These are phyloP conservation scores for Eolophus roseicapilla DNA, from an alignment of 2,113 vertebrate genomes.

Conservation along the genomic window DNA sequence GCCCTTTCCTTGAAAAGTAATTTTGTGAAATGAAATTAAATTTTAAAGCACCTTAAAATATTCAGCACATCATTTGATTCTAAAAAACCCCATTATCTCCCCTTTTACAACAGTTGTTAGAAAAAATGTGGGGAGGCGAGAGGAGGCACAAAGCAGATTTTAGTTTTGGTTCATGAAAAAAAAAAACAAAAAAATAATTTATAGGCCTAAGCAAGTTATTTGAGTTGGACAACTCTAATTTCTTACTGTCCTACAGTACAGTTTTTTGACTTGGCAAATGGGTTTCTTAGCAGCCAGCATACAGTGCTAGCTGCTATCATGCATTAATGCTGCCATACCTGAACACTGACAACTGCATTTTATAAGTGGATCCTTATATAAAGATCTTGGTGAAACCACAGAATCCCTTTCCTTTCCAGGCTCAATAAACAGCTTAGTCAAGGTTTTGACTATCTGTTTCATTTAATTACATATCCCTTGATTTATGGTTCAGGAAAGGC, in stretches of 20 bases:
- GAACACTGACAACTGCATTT: neutral
- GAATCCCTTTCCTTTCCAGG: slow-evolving; percentile 10
- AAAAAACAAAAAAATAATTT: neutral
- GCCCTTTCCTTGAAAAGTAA: neutral
- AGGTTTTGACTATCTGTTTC: slow-evolving; percentile 56
- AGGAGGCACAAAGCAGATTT: neutral
- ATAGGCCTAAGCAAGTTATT: neutral
- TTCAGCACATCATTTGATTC: neutral
- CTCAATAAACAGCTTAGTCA: slow-evolving; percentile 56
- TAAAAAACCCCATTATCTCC: neutral
- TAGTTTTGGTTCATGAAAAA: neutral
- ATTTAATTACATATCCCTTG: slow-evolving; percentile 53
- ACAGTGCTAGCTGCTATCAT: neutral
- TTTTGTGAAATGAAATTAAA: neutral
- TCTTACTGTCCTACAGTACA: neutral
- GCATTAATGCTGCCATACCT: neutral
- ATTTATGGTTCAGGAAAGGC: slow-evolving; percentile 59
- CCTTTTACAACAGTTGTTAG: neutral
- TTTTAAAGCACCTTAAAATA: neutral
- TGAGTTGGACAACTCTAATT: neutral
- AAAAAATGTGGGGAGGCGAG: neutral
- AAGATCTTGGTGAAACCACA: slow-evolving; percentile 29
- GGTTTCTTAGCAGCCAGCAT: neutral
- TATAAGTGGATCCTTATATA: slow-evolving; percentile 25
- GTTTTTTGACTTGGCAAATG: neutral